Conservation (phyloP, 1,140 invertebrate species). For the Drosophila nasuta region DNA sequence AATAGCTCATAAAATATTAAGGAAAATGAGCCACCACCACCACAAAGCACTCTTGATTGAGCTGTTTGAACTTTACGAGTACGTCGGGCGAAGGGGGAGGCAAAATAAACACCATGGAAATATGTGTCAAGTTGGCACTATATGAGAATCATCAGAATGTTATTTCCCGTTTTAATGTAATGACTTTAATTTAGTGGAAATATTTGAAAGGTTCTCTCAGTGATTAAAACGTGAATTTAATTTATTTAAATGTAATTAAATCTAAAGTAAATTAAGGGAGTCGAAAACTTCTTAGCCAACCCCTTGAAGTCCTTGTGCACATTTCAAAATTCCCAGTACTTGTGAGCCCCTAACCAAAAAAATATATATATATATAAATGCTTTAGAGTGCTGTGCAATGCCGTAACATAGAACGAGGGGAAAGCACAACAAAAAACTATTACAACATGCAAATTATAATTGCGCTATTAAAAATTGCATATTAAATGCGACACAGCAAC, state of each 20-base stretch:
- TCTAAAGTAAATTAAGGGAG: not conserved
- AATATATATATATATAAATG: slow-evolving; percentile 19
- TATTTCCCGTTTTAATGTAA: not conserved
- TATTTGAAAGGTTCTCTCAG: not conserved
- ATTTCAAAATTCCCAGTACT: slow-evolving; percentile 26
- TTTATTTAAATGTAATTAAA: slow-evolving; percentile 2
- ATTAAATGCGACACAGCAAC: slow-evolving; percentile 77
- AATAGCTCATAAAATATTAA: slow-evolving; percentile 33
- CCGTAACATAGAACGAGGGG: not conserved
- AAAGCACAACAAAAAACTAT: slow-evolving; percentile 36
- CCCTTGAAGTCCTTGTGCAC: slow-evolving; percentile 10
- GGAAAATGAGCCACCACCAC: not conserved
- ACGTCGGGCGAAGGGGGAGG: not conserved
- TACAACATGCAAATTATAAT: slow-evolving; percentile 83
- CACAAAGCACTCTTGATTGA: slow-evolving; percentile 6
- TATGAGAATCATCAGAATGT: not conserved
- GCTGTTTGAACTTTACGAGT: not conserved
- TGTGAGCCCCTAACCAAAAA: slow-evolving; percentile 7
- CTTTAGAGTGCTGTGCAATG: slow-evolving; percentile 23
- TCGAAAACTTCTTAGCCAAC: slow-evolving; percentile 4
- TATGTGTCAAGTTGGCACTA: not conserved
- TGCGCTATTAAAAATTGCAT: slow-evolving; percentile 82
- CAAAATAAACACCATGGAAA: not conserved
- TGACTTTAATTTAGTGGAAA: not conserved
- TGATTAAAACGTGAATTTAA: not conserved